Base-by-base conservation (phyloP, 2,888 invertebrate genomes). In the Cylloceria caligata region DNA sequence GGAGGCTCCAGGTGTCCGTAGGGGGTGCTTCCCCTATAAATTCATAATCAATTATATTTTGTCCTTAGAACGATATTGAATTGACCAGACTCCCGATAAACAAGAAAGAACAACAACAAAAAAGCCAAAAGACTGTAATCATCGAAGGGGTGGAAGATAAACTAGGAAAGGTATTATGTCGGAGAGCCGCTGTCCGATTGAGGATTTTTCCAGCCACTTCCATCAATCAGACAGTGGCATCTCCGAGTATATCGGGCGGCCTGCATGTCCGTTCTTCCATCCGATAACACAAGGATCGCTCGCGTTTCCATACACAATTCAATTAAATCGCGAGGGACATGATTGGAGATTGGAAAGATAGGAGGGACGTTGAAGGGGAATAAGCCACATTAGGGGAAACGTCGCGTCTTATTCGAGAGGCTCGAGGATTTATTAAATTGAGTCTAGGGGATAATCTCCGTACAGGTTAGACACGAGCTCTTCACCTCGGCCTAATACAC, bases 181-280 rank as follows among this genome's bases (percentile, higher is more conserved):
- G 27, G 57, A 74, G 60, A 90, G 93, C 94, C 94, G 94, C 93
- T 93, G 93, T 94, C 93, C 94, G 95, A 95, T 95, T 95, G 95
- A 95, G 94, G 95, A 95, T 95, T 94, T 93, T 94, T 95, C 95
- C 95, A 95, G 95, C 95, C 96, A 95, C 95, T 95, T 95, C 94
- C 94, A 94, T 94, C 94, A 95, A 95, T 95, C 94, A 94, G 94
- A 93, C 87, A 89, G 93, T 64, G 67, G 36, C 83, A 11, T 72
- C 71, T 72, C 77, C 65, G 34, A 74, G 74, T 67, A 67, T 13
- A 34, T 60, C 34, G 21, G 2, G 19, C 3, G 21, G 0, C 39
- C 39, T 27, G 21, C 34, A 24, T 52, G 45, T 49, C 30, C 57
- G n/a, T 30, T 30, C 3, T 34, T 68, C 36, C 74, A 47, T 36